A percentile compares a stretch with the other conserved stretches of the same genome.
These are phyloP conservation scores for Abscondita cerata DNA, from an alignment of 2,888 invertebrate species.

Conservation along the genomic window DNA sequence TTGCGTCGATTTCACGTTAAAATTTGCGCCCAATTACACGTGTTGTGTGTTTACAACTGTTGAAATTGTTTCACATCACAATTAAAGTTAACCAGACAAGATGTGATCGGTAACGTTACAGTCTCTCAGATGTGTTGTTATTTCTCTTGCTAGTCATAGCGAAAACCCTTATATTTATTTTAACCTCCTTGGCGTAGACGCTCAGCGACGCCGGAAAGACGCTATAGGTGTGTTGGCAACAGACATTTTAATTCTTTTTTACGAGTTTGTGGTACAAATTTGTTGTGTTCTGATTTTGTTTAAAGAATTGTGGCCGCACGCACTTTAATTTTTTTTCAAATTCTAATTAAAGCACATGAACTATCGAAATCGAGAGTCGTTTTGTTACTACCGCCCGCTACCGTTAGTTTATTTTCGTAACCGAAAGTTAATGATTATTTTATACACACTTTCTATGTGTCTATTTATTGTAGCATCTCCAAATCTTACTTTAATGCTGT, in stretches of 20 bases:
- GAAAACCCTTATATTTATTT: conserved; percentile 50
- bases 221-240: conserved; percentile 41
- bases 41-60: conserved; percentile 30
- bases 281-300: conserved; percentile 25
- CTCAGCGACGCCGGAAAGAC: conserved; percentile 45
- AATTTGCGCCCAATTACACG: conserved; percentile 22
- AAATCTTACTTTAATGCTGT: no score
- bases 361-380: neutral
- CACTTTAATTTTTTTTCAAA: neutral
- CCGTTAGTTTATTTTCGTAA: conserved; percentile 4
- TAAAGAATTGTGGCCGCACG: conserved; percentile 8
- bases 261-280: conserved; percentile 24
- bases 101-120: conserved; percentile 30
- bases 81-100: conserved; percentile 29
- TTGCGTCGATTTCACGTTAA: neutral
- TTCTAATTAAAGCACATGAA: neutral
- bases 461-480: neutral
- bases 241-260: conserved; percentile 23
- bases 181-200: conserved; percentile 50
- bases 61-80: conserved; percentile 31
- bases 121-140: conserved; percentile 37
- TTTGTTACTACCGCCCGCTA: neutral
- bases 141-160: conserved; percentile 46
- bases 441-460: neutral
- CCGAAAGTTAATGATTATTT: conserved; percentile 3